A percentile compares a stretch with the other conserved stretches of the same genome.
phyloP scores from a whole-genome alignment of 53 echinoderm and acorn worm species.

The Stichopus horrens region DNA sequence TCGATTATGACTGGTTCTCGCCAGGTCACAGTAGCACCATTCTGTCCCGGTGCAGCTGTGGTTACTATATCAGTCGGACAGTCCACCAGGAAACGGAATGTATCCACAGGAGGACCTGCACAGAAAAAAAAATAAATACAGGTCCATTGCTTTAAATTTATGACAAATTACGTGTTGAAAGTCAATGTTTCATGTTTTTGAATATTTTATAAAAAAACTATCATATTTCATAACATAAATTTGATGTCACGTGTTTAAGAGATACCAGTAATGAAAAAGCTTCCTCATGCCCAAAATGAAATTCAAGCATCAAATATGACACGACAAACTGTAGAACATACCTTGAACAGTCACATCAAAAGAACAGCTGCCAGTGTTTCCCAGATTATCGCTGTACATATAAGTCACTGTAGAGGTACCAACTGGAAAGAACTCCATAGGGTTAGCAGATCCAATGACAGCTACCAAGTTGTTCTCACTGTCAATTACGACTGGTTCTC shows the following conservation, averaged over 20 bases:
- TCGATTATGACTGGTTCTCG: conserved; percentile 15
- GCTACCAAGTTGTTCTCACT: background rate
- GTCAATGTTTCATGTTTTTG: no score
- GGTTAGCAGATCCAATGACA: background rate
- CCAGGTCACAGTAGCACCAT: background rate
- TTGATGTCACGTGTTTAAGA: no score
- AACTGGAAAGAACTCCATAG: background rate
- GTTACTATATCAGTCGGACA: conserved; percentile 25
- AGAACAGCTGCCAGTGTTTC: background rate
- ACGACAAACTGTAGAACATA: background rate
- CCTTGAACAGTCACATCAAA: conserved; percentile 35
- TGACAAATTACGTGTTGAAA: background rate
- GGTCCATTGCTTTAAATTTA: background rate
- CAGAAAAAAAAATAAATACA: background rate
- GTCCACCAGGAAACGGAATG: conserved; percentile 9
- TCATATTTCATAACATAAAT: no score
- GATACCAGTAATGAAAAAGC: no score
- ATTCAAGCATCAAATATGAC: no score
- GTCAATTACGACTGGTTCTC: background rate
- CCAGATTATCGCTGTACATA: background rate
- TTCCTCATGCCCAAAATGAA: no score
- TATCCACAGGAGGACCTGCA: background rate
- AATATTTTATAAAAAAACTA: no score
- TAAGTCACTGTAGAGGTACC: conserved; percentile 11
- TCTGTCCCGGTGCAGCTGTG: background rate